Conservation (phyloP, 1,140 invertebrate species). For the Drosophila takahashii region DNA sequence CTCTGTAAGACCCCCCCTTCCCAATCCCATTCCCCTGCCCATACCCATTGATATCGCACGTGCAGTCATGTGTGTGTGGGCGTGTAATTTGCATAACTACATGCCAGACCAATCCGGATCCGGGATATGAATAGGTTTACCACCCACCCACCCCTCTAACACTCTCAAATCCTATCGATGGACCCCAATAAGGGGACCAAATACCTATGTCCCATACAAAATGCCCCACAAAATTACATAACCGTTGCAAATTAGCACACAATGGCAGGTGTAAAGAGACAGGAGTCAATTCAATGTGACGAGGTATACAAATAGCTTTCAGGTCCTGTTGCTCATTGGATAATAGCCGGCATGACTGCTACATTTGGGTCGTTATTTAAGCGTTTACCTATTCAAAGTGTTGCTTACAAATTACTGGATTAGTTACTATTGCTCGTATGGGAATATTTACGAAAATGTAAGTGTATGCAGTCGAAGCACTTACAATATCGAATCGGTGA, state of each 20-base stretch:
- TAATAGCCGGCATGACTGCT: constrained; percentile 28
- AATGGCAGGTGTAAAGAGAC: constrained; percentile 41
- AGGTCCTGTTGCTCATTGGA: constrained; percentile 35
- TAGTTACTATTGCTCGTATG: not conserved
- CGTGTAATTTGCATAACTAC: constrained; percentile 74
- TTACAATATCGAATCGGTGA: no score
- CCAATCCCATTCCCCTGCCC: not conserved
- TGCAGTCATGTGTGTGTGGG: constrained; percentile 30
- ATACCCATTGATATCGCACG: constrained; percentile 12
- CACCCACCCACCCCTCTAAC: not conserved
- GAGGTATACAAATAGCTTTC: constrained; percentile 14
- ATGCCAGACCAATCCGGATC: constrained; percentile 32
- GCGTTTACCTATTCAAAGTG: constrained; percentile 1
- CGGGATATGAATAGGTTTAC: constrained; percentile 60
- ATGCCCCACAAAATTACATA: constrained; percentile 61
- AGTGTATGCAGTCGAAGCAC: no score
- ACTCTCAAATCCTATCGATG: constrained; percentile 24
- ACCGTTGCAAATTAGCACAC: constrained; percentile 71
- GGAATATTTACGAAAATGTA: not conserved
- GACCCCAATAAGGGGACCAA: constrained; percentile 36
- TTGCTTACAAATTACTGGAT: constrained; percentile 32
- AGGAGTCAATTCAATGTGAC: constrained; percentile 20
- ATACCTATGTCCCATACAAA: constrained; percentile 52
- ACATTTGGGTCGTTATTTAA: constrained; percentile 4
- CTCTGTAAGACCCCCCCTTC: not conserved